phyloP scores from a whole-genome alignment of 1,140 invertebrate species.

The Palaemon carinicauda region DNA sequence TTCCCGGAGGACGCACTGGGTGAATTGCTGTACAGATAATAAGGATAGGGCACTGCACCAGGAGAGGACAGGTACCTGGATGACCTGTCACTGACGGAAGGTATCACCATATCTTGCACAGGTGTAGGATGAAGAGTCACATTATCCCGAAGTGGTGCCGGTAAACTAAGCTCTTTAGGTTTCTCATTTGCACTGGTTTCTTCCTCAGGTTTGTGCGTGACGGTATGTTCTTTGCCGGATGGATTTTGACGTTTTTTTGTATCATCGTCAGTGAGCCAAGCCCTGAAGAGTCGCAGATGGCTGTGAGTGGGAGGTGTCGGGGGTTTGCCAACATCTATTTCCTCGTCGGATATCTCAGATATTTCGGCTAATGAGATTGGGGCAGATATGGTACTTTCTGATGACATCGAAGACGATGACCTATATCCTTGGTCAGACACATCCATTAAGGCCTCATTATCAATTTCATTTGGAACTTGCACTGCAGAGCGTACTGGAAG shows the following conservation, averaged over 20 bases:
- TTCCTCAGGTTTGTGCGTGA: neutral
- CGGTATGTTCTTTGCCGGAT: neutral
- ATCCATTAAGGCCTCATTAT: slow-evolving; percentile 44
- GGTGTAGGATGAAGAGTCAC: neutral
- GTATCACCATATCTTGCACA: neutral
- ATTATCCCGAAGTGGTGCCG: no score
- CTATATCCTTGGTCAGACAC: slow-evolving; percentile 51
- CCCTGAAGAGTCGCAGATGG: slow-evolving; percentile 36
- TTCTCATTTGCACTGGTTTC: neutral
- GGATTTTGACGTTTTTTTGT: no score
- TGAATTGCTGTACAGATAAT: no score
- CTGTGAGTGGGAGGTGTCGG: slow-evolving; percentile 54
- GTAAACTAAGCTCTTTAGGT: neutral
- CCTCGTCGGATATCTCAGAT: slow-evolving; percentile 46
- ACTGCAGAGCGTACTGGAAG: slow-evolving; percentile 25
- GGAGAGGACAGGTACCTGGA: neutral
- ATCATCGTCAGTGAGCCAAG: slow-evolving; percentile 11
- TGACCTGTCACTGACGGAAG: neutral
- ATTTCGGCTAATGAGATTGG: no score
- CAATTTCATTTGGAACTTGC: slow-evolving; percentile 46
- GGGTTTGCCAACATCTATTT: slow-evolving; percentile 57
- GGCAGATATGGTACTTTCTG: slow-evolving; percentile 25
- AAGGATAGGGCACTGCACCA: no score
- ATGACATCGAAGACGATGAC: slow-evolving; percentile 57
- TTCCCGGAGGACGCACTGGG: no score